Base-by-base conservation (phyloP, 2,797 vertebrate species). In the Betta splendens region DNA sequence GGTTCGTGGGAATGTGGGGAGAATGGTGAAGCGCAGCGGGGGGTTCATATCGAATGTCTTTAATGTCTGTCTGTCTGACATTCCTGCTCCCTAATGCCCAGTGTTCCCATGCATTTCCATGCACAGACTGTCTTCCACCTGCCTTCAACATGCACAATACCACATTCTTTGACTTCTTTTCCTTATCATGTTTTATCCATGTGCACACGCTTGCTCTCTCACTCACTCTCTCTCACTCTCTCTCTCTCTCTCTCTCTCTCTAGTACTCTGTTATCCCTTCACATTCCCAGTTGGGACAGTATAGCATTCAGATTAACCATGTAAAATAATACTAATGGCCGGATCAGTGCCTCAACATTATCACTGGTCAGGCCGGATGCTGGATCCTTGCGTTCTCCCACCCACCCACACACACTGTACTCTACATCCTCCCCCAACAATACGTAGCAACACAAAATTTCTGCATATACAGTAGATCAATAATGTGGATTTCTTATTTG, bases 41-140 rank as follows among this genome's bases (percentile, higher is more conserved):
- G 72, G 61, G 51, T 62, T 70, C 69, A 52, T 67, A 77, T 87
- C 75, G 1, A 43, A 71, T 80, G 69, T 83, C 77, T 71, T 64
- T 58, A 61, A 76, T 68, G 67, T 75, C 69, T 71, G 57, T 64
- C 69, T 69, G 57, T 63, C 51, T 37, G 63, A 79, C 72, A 75
- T 77, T 77, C 80, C 69, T 81, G 69, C 50, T 73, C 74, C 68
- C 59, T 58, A 43, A 4, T 69, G 36, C 28, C 40, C 2, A 15
- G 39, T 31, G 49, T 69, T 77, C 62, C n/a, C 63, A 72, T 80
- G 65, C 47, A 68, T 72, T 48, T 70, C 64, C 52, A 21, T 15
- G 21, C 48, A 37, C 61, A 61, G 49, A 43, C 71, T 47, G 45
- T 39, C 53, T 40, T 47, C 49, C 65, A 73, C 46, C 46, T 50